These are phyloP conservation scores for Cephus pulcher DNA, from an alignment of 2,888 invertebrate genomes.

Conservation along the genomic window DNA sequence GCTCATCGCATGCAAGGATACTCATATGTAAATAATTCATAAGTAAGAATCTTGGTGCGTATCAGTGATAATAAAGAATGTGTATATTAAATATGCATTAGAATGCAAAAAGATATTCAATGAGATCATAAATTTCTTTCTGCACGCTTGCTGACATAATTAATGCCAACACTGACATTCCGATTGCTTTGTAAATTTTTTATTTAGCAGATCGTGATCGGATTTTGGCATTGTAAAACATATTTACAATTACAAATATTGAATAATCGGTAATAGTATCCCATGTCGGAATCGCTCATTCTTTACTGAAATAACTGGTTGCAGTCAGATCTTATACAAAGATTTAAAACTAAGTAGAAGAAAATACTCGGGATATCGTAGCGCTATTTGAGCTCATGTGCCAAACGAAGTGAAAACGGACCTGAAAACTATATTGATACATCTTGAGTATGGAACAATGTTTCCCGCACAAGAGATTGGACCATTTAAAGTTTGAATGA, in stretches of 20 bases:
- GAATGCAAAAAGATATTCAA: background rate
- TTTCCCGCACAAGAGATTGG: background rate
- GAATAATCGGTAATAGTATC: slow-evolving; percentile 14
- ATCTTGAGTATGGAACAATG: background rate
- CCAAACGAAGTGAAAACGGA: background rate
- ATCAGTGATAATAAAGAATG: background rate
- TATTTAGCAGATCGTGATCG: slow-evolving; percentile 22
- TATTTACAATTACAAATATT: slow-evolving; percentile 28
- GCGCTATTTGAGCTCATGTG: slow-evolving; percentile 20
- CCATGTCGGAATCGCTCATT: slow-evolving; percentile 15
- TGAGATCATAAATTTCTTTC: background rate
- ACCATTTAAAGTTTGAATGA: too few species aligned
- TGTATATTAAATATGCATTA: background rate
- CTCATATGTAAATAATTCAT: background rate
- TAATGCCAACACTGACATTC: background rate
- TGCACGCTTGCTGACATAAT: background rate
- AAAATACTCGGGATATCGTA: slow-evolving; percentile 37
- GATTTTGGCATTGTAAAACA: slow-evolving; percentile 22
- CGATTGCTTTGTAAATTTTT: slow-evolving; percentile 17
- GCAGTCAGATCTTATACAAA: slow-evolving; percentile 29
- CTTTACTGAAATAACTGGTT: slow-evolving; percentile 32
- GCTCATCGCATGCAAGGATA: background rate
- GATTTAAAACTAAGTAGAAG: slow-evolving; percentile 45
- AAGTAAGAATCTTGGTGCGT: background rate
- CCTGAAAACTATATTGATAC: background rate